Percentiles rank a stretch among this genome's conserved stretches.
phyloP scores from a whole-genome alignment of 2,888 invertebrate species.

The Lepidocyrtinus sp. region DNA sequence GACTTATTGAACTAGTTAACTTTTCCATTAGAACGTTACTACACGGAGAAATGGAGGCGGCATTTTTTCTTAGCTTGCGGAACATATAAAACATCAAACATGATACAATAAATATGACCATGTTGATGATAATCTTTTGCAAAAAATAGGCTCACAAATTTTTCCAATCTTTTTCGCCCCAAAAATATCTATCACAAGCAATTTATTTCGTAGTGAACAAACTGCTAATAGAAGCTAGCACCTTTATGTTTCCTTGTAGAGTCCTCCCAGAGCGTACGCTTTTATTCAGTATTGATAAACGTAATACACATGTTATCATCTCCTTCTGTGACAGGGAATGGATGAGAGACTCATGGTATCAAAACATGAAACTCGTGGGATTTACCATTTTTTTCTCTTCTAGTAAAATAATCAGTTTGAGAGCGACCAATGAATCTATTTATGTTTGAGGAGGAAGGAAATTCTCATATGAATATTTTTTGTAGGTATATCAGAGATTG shows the following conservation, averaged over 20 bases:
- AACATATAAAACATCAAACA: neutral
- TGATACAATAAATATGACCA: slow-evolving; percentile 1
- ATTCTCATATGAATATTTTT: neutral
- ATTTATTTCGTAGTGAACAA: slow-evolving; percentile 38
- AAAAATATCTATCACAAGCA: neutral
- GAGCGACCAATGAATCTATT: neutral
- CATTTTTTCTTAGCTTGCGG: neutral
- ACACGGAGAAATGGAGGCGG: neutral
- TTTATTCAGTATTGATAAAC: slow-evolving; percentile 4
- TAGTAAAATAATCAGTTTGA: slow-evolving; percentile 2
- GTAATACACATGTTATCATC: slow-evolving; percentile 7
- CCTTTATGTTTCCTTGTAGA: neutral
- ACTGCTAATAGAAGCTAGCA: slow-evolving; percentile 51
- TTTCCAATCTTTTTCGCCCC: slow-evolving; percentile 1
- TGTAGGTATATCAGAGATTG: neutral
- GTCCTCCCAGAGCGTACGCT: neutral
- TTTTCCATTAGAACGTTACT: slow-evolving; percentile 1
- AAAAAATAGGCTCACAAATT: neutral
- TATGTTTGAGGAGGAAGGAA: neutral
- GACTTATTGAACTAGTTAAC: neutral
- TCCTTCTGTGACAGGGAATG: slow-evolving; percentile 51
- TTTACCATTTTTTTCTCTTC: slow-evolving; percentile 25
- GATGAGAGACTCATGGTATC: slow-evolving; percentile 61
- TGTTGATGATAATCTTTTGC: slow-evolving; percentile 2
- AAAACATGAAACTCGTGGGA: slow-evolving; percentile 63